phyloP scores from a whole-genome alignment of 2,113 vertebrate species.

The Hylia prasina region DNA sequence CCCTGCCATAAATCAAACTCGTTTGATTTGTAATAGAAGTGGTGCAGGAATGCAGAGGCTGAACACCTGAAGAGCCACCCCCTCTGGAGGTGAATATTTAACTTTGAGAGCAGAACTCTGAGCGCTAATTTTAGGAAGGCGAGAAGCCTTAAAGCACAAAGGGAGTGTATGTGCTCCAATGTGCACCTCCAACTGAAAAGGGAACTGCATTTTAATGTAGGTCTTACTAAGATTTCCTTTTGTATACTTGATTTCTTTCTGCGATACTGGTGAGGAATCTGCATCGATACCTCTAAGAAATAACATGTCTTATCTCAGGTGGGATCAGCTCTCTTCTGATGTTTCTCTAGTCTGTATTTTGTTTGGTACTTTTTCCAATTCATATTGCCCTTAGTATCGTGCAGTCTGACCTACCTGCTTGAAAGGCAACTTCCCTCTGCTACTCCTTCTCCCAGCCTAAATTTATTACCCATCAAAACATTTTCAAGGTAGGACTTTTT shows the following conservation, averaged over 20 bases:
- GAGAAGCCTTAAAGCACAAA: neutral
- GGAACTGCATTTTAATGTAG: neutral
- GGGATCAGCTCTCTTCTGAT: neutral
- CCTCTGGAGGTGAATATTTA: neutral
- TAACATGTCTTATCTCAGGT: neutral
- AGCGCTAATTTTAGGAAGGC: neutral
- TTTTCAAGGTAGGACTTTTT: neutral
- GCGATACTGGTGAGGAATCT: neutral
- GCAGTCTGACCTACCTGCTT: neutral
- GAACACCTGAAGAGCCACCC: neutral
- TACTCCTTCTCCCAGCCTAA: neutral
- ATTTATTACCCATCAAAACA: neutral
- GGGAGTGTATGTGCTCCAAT: neutral
- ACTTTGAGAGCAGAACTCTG: neutral
- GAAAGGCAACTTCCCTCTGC: neutral
- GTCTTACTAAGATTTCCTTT: neutral
- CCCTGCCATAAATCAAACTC: neutral
- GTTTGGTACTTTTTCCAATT: neutral
- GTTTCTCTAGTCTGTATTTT: neutral
- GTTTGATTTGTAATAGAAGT: neutral
- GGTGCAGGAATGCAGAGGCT: neutral
- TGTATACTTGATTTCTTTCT: constrained; percentile 4
- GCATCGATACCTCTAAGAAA: neutral
- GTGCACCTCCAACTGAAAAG: neutral
- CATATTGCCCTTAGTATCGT: neutral